Evolutionary conservation across 2,113 vertebrate species (phyloP).

Genomic region (Lampris incognitus): DNA sequence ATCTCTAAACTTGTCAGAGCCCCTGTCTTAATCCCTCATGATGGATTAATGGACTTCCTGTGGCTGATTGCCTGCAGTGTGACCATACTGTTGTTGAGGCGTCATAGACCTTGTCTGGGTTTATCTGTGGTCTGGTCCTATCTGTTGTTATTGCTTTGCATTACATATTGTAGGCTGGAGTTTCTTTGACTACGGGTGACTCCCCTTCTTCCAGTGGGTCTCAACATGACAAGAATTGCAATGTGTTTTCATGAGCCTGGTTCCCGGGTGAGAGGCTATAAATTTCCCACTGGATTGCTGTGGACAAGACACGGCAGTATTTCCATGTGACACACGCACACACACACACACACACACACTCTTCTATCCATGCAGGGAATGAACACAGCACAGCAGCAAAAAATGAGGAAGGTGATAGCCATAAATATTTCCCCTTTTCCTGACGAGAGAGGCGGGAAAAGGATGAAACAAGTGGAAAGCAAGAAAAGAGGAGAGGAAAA

Average conservation of each 20-base stretch:
- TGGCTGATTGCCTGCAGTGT: slow-evolving; percentile 9
- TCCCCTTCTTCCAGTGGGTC: slow-evolving; percentile 55
- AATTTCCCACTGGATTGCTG: slow-evolving; percentile 31
- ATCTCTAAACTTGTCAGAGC: no score
- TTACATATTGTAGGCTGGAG: slow-evolving; percentile 34
- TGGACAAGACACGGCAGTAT: slow-evolving; percentile 22
- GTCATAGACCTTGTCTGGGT: slow-evolving; percentile 41
- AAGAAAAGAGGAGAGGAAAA: no score
- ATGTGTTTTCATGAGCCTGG: slow-evolving; percentile 46
- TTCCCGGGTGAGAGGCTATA: slow-evolving; percentile 26
- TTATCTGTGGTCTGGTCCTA: slow-evolving; percentile 43
- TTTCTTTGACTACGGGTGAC: slow-evolving; percentile 61
- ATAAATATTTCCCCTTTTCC: neutral
- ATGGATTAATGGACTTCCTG: slow-evolving; percentile 52
- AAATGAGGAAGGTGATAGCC: neutral
- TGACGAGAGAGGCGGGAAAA: neutral
- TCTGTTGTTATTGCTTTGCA: slow-evolving; percentile 51
- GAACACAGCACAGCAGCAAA: neutral
- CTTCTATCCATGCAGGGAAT: neutral
- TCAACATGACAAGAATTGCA: slow-evolving; percentile 65
- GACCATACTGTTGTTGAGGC: slow-evolving; percentile 40
- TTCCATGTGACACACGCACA: neutral
- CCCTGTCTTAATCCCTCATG: no score
- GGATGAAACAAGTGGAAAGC: slow-evolving; percentile 25
- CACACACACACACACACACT: neutral